phyloP scores from a whole-genome alignment of 2,888 invertebrate genomes.

The Tipula lateralis region DNA sequence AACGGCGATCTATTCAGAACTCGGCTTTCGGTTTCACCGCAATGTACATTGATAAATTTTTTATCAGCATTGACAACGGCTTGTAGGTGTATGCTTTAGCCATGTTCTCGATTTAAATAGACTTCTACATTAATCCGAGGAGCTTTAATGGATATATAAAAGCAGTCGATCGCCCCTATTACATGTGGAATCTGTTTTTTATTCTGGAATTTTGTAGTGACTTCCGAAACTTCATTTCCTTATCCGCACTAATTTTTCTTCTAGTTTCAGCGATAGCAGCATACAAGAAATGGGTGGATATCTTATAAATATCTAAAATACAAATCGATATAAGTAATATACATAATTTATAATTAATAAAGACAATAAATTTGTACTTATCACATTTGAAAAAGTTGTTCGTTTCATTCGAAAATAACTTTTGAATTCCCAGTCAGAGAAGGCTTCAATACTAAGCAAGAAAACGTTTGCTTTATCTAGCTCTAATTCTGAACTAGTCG shows the following conservation, averaged over 20 bases:
- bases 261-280: background rate
- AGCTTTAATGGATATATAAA: conserved; percentile 36
- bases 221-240: background rate
- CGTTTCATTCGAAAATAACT: background rate
- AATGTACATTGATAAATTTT: conserved; percentile 37
- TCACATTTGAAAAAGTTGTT: background rate
- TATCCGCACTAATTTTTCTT: background rate
- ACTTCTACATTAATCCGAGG: conserved; percentile 35
- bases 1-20: conserved; percentile 36
- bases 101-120: conserved; percentile 36
- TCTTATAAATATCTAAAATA: background rate
- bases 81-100: conserved; percentile 37
- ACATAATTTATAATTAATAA: background rate
- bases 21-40: conserved; percentile 38
- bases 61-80: conserved; percentile 38
- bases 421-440: background rate
- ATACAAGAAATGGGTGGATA: background rate
- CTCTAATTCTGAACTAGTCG: background rate
- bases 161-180: conserved; percentile 37
- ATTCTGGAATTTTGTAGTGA: background rate
- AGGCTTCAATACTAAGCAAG: background rate
- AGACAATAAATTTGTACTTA: background rate
- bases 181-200: conserved; percentile 33
- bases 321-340: background rate
- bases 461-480: background rate